Base-by-base conservation (phyloP, 2,113 vertebrate species). In the Brienomyrus brachyistius region DNA sequence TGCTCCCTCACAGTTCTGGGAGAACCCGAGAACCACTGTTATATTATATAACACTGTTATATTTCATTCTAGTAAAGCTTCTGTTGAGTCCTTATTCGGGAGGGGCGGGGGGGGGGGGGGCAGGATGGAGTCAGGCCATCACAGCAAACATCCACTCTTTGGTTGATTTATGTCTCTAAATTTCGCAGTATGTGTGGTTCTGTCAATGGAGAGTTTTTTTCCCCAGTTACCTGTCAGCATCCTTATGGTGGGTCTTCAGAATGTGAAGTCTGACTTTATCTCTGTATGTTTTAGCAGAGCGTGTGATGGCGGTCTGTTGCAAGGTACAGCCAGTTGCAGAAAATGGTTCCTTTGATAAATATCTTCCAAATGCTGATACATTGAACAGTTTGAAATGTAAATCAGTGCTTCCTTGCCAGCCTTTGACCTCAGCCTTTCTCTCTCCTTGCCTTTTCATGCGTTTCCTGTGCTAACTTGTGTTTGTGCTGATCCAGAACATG, bases 301-400 rank as follows among this genome's bases (percentile, higher is more conserved):
- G 56, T 51, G 15, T n/a, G 27, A 56, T 87, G n/a, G 21, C 77
- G n/a, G 31, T 59, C 31, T 87, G 4, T 45, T 80, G 56, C 62
- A 90, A 70, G 89, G 59, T 11, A 90, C 62, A 70, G 89, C 31
- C 48, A 27, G n/a, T 31, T 15, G 5, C 45, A 47, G 45, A 35
- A 80, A 87, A 90, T 43, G 23, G 4, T 90, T 70, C 40, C 8
- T 48, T 43, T 66, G 19, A n/a, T 87, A 45, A 56, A 23, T 15
- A 62, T 66, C 56, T 74, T 88, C 23, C 27, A 40, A 62, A 19
- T 66, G 45, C 82, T 62, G 54, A 50, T 77, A 43, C 62, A 88
- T 80, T 90, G 87, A 90, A 80, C 27, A 86, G 48, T 48, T 80
- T 70, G 43, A 70, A 47, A 52, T 21, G 40, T 31, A 62, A 15